Base-by-base conservation (phyloP, 1,140 invertebrate species). In the Mya arenaria region DNA sequence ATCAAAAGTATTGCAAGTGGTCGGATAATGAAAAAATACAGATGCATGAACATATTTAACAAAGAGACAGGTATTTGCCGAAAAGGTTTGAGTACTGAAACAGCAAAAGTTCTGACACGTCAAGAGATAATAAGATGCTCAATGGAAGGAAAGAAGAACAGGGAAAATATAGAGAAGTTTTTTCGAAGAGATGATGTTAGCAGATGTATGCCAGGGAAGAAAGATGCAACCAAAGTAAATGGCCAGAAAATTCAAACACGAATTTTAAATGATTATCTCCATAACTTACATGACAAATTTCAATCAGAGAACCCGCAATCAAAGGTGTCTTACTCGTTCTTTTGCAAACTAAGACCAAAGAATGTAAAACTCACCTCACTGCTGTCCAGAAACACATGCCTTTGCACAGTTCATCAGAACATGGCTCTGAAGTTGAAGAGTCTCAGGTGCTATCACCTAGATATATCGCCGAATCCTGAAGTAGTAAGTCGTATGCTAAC, bases 211-310 rank as follows among this genome's bases (percentile, higher is more conserved):
- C 75, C 75, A 56, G 75, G 75, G 13, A 77, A 77, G 58, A 4
- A 65, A 23, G 73, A 77, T 65, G 73, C 56, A 5, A 77, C 6
- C 62, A 34, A 62, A 41, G 13, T 4, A 17, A 60, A 62, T 32
- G 73, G 17, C 4, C n/a, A n/a, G n/a, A 75, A 41, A 15, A 44
- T 44, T 25, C 73, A 75, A 63, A 41, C 37, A 19, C 48, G 73
- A 63, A 56, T 75, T 19, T 56, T 75, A 17, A 41, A 19, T 41
- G 56, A 75, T 44, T 63, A 75, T 32, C 23, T 73, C 13, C 58
- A 55, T 30, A 73, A 73, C 28, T 23, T 73, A 28, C 60, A 62
- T 34, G 60, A 62, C 17, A 62, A 4, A 17, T 2, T 62, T 62
- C 28, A 17, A 17, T 19, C 25, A 19, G 32, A 62, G 30, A 62